Percentiles rank a stretch among this genome's conserved stretches.
phyloP scores from a whole-genome alignment of 2,113 vertebrate species.

The Poeciliopsis prolifica region DNA sequence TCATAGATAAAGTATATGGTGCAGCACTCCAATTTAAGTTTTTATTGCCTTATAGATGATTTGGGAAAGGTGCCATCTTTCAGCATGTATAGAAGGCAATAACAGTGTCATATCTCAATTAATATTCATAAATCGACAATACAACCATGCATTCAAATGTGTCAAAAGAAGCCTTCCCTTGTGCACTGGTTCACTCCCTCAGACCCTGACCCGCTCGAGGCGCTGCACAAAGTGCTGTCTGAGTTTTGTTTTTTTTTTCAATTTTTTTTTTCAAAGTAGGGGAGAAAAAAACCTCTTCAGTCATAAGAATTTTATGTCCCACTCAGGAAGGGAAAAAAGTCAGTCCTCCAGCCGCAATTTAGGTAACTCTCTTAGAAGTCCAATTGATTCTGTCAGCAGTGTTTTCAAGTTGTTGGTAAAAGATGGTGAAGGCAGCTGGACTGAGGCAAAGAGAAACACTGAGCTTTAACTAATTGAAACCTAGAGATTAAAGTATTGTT shows the following conservation, averaged over 20 bases:
- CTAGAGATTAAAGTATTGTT: too few species aligned
- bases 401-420: slow-evolving; percentile 4
- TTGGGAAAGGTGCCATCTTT: slow-evolving; percentile 62
- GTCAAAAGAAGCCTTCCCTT: slow-evolving; percentile 42
- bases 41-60: slow-evolving; percentile 61
- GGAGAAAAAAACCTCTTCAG: slow-evolving; percentile 23
- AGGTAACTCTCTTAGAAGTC: slow-evolving; percentile 31
- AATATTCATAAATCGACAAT: slow-evolving; percentile 73
- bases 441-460: neutral
- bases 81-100: slow-evolving; percentile 65
- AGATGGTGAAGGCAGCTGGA: slow-evolving; percentile 13
- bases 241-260: slow-evolving; percentile 18
- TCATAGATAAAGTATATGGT: slow-evolving; percentile 54
- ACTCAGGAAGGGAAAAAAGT: slow-evolving; percentile 17
- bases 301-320: slow-evolving; percentile 56
- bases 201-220: slow-evolving; percentile 38
- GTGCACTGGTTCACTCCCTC: slow-evolving; percentile 36
- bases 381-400: slow-evolving; percentile 20
- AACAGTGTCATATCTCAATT: slow-evolving; percentile 73
- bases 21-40: slow-evolving; percentile 66
- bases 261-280: slow-evolving; percentile 11
- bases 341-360: slow-evolving; percentile 36
- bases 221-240: slow-evolving; percentile 35
- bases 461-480: neutral
- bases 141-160: slow-evolving; percentile 52